A percentile compares a stretch with the other conserved stretches of the same genome.
These are phyloP conservation scores for Polypedilum pembai DNA, from an alignment of 1,140 invertebrate species.

Conservation along the genomic window DNA sequence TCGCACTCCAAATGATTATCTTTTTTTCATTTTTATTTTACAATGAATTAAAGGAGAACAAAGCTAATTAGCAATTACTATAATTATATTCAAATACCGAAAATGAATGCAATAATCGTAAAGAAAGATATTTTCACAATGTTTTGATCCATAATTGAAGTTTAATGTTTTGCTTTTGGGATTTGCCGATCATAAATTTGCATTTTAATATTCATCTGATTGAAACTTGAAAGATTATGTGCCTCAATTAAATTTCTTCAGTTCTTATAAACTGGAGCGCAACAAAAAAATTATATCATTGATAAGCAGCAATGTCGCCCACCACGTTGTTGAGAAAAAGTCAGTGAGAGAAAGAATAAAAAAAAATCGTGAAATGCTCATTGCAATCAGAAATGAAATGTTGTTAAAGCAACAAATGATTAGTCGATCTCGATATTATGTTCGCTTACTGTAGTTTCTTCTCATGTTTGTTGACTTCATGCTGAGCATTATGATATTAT, in stretches of 20 bases:
- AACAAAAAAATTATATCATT: not conserved
- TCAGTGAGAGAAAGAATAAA: not conserved
- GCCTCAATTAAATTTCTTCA: not conserved
- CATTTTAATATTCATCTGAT: slow-evolving; percentile 7
- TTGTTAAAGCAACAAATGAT: not conserved
- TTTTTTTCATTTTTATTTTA: not conserved
- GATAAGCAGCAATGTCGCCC: not conserved
- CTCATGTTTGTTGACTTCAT: not conserved
- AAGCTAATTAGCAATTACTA: slow-evolving; percentile 19
- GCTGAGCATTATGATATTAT: slow-evolving; percentile 18
- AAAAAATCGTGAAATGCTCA: not conserved
- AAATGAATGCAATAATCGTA: slow-evolving; percentile 5
- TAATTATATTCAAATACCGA: slow-evolving; percentile 19
- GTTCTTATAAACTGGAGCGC: slow-evolving; percentile 9
- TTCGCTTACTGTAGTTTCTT: not conserved
- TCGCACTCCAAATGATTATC: not conserved
- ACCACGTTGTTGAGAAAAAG: not conserved
- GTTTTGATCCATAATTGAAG: slow-evolving; percentile 18
- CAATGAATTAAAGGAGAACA: not conserved
- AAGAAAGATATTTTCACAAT: not conserved
- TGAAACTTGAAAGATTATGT: slow-evolving; percentile 13
- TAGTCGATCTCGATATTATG: not conserved
- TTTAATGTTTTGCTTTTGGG: not conserved
- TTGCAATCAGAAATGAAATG: slow-evolving; percentile 5
- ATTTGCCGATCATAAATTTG: slow-evolving; percentile 9